Evolutionary conservation across 2,888 invertebrate species (phyloP).

Genomic region (Pandemis corylana): DNA sequence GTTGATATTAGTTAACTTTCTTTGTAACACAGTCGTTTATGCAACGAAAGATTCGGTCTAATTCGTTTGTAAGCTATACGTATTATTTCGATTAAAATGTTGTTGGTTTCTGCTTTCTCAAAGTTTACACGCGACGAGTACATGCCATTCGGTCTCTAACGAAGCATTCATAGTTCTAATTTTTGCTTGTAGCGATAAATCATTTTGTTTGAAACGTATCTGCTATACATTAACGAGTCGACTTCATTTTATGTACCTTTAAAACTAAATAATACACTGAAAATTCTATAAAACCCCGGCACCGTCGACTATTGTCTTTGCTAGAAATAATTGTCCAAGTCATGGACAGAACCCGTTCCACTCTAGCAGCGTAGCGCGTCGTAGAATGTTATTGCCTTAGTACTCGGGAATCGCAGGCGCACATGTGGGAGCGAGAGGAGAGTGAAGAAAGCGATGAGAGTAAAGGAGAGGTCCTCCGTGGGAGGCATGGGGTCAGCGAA

Average conservation of each 20-base stretch:
- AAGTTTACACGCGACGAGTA: constrained; percentile 50
- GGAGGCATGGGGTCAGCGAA: constrained; percentile 83
- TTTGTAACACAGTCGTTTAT: background rate
- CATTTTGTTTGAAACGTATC: no score
- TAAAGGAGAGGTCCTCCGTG: constrained; percentile 73
- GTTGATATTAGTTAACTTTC: background rate
- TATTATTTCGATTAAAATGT: no score
- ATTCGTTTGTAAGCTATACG: background rate
- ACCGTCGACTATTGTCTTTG: constrained; percentile 76
- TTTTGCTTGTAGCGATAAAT: constrained; percentile 38
- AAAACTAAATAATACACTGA: background rate
- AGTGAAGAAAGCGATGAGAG: constrained; percentile 67
- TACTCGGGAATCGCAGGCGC: constrained; percentile 81
- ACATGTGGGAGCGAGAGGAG: constrained; percentile 65
- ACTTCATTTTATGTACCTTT: no score
- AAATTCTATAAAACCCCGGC: constrained; percentile 51
- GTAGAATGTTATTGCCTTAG: constrained; percentile 82
- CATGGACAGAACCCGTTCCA: constrained; percentile 84
- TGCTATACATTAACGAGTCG: no score
- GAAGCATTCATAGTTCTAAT: constrained; percentile 47
- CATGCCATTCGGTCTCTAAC: constrained; percentile 46
- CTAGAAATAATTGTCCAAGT: constrained; percentile 79
- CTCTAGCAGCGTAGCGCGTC: constrained; percentile 80
- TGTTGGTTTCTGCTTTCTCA: constrained; percentile 48
- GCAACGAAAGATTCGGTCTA: background rate